Base-by-base conservation (phyloP, 2,888 invertebrate genomes). In the Plebejus argus region DNA sequence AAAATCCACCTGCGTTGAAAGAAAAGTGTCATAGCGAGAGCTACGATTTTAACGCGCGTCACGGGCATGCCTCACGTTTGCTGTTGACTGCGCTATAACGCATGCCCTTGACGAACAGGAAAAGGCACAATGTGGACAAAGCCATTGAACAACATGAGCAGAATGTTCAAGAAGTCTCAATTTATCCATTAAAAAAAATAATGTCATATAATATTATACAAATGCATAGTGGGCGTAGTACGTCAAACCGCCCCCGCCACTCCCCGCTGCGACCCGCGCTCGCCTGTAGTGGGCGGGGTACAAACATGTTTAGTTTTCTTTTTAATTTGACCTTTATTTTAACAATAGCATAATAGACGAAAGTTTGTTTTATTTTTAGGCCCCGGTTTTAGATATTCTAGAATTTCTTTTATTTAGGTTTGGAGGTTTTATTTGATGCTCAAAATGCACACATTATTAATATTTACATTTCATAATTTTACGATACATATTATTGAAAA, bases 271-370 rank as follows among this genome's bases (percentile, higher is more conserved):
- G 66, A 28, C 28, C 61, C 61, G 61, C 61, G 28, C 23, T 66
- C 28, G 61, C 28, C 61, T 1, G 28, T 6, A 10, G 66, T 66
- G 66, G 66, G 66, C 66, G 66, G 28, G 28, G 23, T 61, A 61
- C 61, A 28, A 66, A 66, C 28, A 66, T 66, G 66, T 66, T 66
- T 15, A 66, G 15, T 28, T 66, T 66, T 66, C 12, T 28, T 33
- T 66, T 66, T 66, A 28, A 66, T 66, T 66, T 33, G 28, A 66
- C 66, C 18, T 66, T 66, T 28, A 66, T 66, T 66, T 66, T 28
- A 66, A 66, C 28, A 66, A 28, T 66, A 15, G 20, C 15, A 33
- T 66, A 15, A 66, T 33, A 66, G 15, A 28, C 66, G 15, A 28
- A 28, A 39, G 45, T 45, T 45, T 45, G 45, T 66, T 66, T 66